Evolutionary conservation across 2,113 vertebrate species (phyloP).

Genomic region (Paramisgurnus dabryanus): DNA sequence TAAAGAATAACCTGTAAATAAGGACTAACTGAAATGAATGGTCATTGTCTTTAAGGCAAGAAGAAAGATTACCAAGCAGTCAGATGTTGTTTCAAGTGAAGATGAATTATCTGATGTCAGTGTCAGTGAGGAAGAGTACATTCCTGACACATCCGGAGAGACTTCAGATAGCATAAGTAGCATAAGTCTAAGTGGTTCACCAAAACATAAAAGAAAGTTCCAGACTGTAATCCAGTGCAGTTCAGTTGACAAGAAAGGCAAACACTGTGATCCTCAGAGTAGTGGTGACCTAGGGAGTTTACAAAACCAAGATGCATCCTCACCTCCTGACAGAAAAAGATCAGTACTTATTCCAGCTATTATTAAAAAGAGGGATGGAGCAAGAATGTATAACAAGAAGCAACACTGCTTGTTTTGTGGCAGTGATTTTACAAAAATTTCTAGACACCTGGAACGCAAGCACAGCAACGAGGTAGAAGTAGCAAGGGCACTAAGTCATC

Average conservation of each 20-base stretch:
- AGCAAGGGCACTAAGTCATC: conserved; percentile 37
- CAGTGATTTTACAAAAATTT: conserved; percentile 35
- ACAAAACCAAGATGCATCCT: no score
- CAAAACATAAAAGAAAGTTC: neutral
- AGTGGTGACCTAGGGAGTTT: neutral
- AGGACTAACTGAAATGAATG: neutral
- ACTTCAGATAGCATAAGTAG: neutral
- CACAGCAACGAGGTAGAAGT: conserved; percentile 35
- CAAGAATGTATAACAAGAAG: conserved; percentile 47
- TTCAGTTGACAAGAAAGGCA: neutral
- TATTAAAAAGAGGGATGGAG: conserved; percentile 27
- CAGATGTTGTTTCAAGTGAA: conserved; percentile 5
- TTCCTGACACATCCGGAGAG: conserved; percentile 15
- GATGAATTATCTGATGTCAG: conserved; percentile 20
- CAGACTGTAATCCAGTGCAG: neutral
- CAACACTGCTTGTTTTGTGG: conserved; percentile 36
- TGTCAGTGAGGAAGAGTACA: conserved; percentile 27
- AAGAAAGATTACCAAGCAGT: neutral
- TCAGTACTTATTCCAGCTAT: conserved; percentile 25
- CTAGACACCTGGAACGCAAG: conserved; percentile 33
- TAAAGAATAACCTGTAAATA: no score
- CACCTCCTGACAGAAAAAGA: neutral
- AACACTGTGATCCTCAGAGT: neutral
- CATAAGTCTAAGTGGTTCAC: neutral
- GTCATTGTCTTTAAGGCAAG: conserved; percentile 8